Evolutionary conservation across 2,888 invertebrate species (phyloP).

Genomic region (Polydrusus cervinus): DNA sequence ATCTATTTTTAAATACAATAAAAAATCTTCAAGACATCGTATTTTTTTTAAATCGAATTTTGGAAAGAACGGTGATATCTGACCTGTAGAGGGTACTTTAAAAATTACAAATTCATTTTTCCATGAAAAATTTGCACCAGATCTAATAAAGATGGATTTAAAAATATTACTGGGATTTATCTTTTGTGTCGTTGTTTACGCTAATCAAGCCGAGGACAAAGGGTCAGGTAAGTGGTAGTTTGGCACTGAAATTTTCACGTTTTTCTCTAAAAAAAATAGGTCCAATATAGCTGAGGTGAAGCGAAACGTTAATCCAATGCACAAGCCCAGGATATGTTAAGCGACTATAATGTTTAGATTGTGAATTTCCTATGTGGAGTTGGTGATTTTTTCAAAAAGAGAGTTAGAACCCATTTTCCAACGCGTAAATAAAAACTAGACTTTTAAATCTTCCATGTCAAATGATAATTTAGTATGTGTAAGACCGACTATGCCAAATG

Average conservation of each 20-base stretch:
- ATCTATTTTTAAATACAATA: not conserved
- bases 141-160: slow-evolving; percentile 29
- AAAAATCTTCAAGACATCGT: not conserved
- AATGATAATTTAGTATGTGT: too few relatives aligned
- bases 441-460: too few relatives aligned
- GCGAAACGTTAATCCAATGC: too few relatives aligned
- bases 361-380: not conserved
- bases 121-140: not conserved
- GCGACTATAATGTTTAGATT: not conserved
- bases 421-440: too few relatives aligned
- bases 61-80: too few relatives aligned
- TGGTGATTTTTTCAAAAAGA: too few relatives aligned
- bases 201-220: slow-evolving; percentile 11
- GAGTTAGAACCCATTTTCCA: too few relatives aligned
- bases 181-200: slow-evolving; percentile 34
- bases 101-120: not conserved
- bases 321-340: too few relatives aligned
- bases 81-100: not conserved
- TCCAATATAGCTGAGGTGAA: too few relatives aligned
- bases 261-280: not conserved
- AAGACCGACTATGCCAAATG: too few relatives aligned
- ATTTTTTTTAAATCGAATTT: not conserved
- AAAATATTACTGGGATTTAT: slow-evolving; percentile 40
- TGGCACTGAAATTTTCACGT: not conserved
- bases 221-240: slow-evolving; percentile 27